Evolutionary conservation across 2,797 vertebrate species (phyloP).

Genomic region (Gallirallus australis): DNA sequence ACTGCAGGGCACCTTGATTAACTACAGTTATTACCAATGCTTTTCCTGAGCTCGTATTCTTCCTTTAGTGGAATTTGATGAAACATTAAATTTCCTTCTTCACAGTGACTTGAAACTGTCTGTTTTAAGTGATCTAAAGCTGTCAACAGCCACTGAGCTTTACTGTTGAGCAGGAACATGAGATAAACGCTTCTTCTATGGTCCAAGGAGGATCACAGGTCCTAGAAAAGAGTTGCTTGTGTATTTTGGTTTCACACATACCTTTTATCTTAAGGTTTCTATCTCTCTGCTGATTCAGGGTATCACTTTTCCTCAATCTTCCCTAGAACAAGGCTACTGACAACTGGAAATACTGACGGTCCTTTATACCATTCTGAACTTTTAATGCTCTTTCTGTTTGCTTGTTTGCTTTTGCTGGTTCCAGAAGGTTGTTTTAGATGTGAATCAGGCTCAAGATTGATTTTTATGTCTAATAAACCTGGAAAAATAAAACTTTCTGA

Average conservation of each 20-base stretch:
- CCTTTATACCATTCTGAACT: background rate
- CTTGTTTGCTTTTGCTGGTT: background rate
- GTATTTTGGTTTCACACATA: background rate
- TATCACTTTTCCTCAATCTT: background rate
- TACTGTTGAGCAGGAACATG: background rate
- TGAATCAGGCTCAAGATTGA: background rate
- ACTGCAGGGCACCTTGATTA: background rate
- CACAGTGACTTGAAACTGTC: background rate
- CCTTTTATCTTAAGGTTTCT: background rate
- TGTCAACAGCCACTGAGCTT: background rate
- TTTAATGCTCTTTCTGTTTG: background rate
- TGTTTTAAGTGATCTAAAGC: background rate
- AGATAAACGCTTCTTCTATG: background rate
- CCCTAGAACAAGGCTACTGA: background rate
- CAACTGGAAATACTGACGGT: background rate
- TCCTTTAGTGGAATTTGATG: background rate
- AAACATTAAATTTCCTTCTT: background rate
- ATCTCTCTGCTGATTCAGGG: background rate
- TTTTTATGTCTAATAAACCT: slow-evolving; percentile 23
- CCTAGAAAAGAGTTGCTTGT: background rate
- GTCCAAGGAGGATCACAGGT: background rate
- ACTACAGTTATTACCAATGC: background rate
- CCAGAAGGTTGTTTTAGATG: background rate
- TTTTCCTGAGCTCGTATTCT: background rate
- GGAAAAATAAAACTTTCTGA: background rate